A percentile compares a stretch with the other conserved stretches of the same genome.
Conservation (phyloP, 2,113 vertebrate genomes). For the Nycticorax nycticorax region DNA sequence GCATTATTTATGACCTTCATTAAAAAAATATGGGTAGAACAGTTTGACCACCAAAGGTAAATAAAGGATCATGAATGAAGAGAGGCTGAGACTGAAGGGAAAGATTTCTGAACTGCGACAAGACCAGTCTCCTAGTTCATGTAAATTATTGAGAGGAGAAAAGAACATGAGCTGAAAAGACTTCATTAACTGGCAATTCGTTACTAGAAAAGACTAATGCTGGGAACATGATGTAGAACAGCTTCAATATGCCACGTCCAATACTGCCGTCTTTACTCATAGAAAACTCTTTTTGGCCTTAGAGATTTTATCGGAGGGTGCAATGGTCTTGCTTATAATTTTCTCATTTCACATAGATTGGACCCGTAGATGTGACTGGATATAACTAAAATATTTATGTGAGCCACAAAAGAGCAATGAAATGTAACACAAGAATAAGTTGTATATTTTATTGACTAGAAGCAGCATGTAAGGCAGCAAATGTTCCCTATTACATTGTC, state of each 20-base stretch:
- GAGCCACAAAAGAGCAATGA: background rate
- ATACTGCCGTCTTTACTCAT: background rate
- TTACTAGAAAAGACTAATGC: background rate
- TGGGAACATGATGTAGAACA: background rate
- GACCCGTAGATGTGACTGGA: background rate
- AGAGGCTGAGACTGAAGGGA: background rate
- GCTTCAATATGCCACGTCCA: background rate
- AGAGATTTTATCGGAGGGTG: background rate
- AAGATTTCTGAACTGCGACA: background rate
- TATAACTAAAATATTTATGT: background rate
- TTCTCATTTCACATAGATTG: background rate
- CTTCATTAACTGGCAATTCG: background rate
- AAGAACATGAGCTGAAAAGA: background rate
- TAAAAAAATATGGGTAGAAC: background rate
- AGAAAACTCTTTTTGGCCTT: background rate
- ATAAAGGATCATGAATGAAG: background rate
- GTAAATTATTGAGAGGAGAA: background rate
- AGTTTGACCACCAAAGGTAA: background rate
- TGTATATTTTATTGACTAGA: constrained; percentile 4
- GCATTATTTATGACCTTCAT: background rate
- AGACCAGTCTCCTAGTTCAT: background rate
- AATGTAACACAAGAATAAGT: background rate
- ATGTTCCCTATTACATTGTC: background rate
- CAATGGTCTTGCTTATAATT: background rate
- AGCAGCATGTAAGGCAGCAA: background rate